Evolutionary conservation across 2,888 invertebrate genomes (phyloP), one percentile per base, ranked within the genome.

Genomic region (Chelonus formosanus): DNA sequence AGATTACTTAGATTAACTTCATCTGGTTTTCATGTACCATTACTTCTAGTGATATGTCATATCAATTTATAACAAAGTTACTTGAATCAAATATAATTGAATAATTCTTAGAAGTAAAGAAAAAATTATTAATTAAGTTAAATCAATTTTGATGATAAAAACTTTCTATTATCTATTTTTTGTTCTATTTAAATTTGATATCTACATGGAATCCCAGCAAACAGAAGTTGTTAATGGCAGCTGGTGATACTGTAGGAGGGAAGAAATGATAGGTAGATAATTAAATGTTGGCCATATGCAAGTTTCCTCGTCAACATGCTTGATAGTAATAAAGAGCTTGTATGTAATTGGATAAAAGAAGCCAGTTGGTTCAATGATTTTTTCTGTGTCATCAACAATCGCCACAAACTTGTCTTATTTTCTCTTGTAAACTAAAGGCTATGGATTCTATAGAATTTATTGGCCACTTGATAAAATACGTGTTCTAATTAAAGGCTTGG

Each of bases 321-420:
- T 20, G 52, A 52, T 52, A 73, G 76, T 73, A 72, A 76, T 73
- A 73, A 75, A 73, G 77, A 79, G 73, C 75, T 75, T 69, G 70
- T 65, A 57, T 59, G 67, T 82, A 82, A 82, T 81, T 81, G 82
- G 80, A 82, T 82, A 73, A 74, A 70, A 71, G 82, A 82, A 82
- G 81, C 82, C 82, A 66, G 72, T 69, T 69, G 70, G 60, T 69
- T 67, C 71, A 69, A 73, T 72, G 76, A 76, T 74, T 75, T 75
- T 78, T 79, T 78, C 76, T 76, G 74, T 79, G 79, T 79, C 79
- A 40, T 40, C 40, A 78, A 76, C 75, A 75, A 71, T 72, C 70
- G 55, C 56, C 47, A 48, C 32, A 45, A 67, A 52, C 20, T 34
- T 31, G 34, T 52, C 52, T 20, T 32, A 8, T 8, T 32, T 52